Conservation (phyloP, 2,888 invertebrate species). For the Lycaena phlaeas region DNA sequence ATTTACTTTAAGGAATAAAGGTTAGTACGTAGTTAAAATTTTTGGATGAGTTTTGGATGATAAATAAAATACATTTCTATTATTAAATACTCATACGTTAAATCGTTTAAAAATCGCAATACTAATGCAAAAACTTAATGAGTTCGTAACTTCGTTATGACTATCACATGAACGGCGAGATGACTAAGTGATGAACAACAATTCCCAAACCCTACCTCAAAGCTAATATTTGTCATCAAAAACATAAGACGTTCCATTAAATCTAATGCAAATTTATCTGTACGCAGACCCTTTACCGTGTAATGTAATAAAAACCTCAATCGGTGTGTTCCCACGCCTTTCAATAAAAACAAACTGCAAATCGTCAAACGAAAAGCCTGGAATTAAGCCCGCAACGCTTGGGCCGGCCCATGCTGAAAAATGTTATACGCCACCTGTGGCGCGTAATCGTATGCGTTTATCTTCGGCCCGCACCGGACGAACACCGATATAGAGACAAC, state of each 20-base stretch:
- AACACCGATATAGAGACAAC: conserved; percentile 34
- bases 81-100: too few relatives aligned
- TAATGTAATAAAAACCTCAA: conserved; percentile 26
- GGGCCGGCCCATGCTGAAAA: conserved; percentile 52
- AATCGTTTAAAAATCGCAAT: too few relatives aligned
- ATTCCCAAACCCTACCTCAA: conserved; percentile 34
- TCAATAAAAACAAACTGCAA: conserved; percentile 59
- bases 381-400: conserved; percentile 46
- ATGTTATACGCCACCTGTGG: conserved; percentile 73
- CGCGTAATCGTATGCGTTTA: conserved; percentile 69
- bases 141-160: too few relatives aligned
- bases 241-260: too few relatives aligned
- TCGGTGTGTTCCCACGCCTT: conserved; percentile 39
- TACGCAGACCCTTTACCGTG: conserved; percentile 6
- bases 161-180: too few relatives aligned
- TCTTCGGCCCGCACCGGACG: conserved; percentile 36
- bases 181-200: too few relatives aligned
- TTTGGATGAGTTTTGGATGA: too few relatives aligned
- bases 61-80: too few relatives aligned
- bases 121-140: too few relatives aligned
- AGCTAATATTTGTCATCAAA: too few relatives aligned
- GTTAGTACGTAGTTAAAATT: too few relatives aligned
- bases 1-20: too few relatives aligned
- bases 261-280: background rate
- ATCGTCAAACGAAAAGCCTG: conserved; percentile 44